Percentiles rank a stretch among this genome's conserved stretches.
These are phyloP conservation scores for Campylomormyrus tamandua DNA, from an alignment of 2,113 vertebrate species.

Conservation along the genomic window DNA sequence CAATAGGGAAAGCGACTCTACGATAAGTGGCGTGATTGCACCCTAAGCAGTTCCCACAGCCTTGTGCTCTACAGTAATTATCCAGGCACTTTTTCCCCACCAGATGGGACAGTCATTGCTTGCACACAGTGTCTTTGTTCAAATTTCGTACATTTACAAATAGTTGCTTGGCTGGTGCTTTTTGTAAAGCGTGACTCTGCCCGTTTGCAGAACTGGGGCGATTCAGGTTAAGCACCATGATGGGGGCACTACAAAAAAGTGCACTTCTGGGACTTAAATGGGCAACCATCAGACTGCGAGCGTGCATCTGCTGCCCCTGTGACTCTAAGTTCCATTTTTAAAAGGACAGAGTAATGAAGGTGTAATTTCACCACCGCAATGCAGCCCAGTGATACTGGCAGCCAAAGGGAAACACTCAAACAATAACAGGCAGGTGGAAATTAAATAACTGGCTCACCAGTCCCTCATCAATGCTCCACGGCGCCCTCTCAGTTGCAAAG, in stretches of 20 bases:
- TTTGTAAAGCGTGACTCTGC: background rate
- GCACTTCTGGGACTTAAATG: background rate
- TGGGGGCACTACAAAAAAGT: background rate
- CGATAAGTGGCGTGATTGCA: background rate
- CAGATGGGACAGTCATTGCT: background rate
- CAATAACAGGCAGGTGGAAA: background rate
- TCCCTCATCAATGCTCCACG: background rate
- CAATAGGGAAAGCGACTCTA: background rate
- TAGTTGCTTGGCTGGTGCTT: background rate
- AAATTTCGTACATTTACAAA: background rate
- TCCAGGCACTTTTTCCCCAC: background rate
- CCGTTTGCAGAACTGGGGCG: background rate
- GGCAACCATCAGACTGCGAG: background rate
- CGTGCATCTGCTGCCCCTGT: background rate
- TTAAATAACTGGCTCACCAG: background rate
- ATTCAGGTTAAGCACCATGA: background rate
- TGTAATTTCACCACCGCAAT: background rate
- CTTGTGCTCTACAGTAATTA: background rate
- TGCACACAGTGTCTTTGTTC: background rate
- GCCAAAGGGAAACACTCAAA: background rate
- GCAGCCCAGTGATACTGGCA: background rate
- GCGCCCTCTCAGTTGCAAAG: background rate
- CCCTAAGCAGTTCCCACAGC: background rate
- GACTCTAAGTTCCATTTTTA: background rate
- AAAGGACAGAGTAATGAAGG: background rate